A percentile compares a stretch with the other conserved stretches of the same genome.
These are phyloP conservation scores for Cyclargus thomasi DNA, from an alignment of 1,140 invertebrate genomes.

Conservation along the genomic window DNA sequence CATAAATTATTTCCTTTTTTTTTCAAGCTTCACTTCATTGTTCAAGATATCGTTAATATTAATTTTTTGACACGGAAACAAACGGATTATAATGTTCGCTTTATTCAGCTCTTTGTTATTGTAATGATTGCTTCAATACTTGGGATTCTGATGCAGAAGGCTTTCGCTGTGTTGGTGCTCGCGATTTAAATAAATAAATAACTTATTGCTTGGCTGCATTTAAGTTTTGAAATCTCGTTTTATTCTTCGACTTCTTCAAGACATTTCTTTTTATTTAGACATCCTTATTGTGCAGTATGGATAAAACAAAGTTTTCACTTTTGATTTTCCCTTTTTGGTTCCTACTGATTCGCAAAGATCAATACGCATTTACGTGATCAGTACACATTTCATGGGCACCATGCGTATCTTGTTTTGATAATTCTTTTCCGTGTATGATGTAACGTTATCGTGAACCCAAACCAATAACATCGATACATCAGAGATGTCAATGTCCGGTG, in stretches of 20 bases:
- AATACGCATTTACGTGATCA: no score
- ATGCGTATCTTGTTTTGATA: not conserved
- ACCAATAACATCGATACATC: conserved; percentile 25
- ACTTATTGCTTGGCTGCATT: conserved; percentile 5
- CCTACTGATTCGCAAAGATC: no score
- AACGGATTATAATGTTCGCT: conserved; percentile 52
- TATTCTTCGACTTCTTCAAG: not conserved
- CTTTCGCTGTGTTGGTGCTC: conserved; percentile 11
- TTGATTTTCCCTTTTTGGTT: no score
- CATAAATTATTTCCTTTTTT: conserved; percentile 56
- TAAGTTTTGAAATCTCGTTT: not conserved
- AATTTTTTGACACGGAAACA: conserved; percentile 64
- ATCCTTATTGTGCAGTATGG: no score
- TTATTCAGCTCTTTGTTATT: conserved; percentile 56
- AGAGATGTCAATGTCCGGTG: conserved; percentile 35
- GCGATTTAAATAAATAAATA: conserved; percentile 9
- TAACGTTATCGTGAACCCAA: conserved; percentile 24
- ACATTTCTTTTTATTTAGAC: not conserved
- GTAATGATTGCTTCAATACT: conserved; percentile 39
- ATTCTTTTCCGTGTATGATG: conserved; percentile 19
- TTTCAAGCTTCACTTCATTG: conserved; percentile 48
- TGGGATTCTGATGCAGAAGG: conserved; percentile 26
- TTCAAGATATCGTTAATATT: conserved; percentile 66
- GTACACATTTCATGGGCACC: not conserved
- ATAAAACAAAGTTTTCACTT: no score